Conservation (phyloP, 2,113 vertebrate species). For the Pao palembangensis region DNA sequence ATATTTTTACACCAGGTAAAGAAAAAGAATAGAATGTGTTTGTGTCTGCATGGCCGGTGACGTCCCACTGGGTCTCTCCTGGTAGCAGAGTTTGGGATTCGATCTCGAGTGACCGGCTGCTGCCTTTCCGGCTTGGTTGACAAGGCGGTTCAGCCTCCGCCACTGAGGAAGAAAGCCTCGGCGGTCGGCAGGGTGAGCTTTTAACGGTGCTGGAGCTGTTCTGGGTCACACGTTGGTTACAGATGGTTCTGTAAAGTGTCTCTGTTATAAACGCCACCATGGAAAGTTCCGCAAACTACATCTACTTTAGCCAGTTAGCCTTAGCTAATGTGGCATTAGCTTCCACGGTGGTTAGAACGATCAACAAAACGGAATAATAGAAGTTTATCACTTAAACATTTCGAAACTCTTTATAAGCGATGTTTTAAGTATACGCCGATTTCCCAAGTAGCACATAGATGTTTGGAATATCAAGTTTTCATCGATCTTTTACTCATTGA, state of each 20-base stretch:
- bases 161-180: constrained; percentile 24
- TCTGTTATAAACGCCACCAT: background rate
- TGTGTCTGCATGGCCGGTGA: fast-evolving
- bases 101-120: constrained; percentile 32
- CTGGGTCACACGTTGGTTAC: no score
- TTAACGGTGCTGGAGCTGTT: background rate
- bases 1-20: background rate
- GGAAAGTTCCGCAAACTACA: background rate
- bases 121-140: background rate
- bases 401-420: constrained; percentile 13
- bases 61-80: fast-evolving
- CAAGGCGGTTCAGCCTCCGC: constrained; percentile 37
- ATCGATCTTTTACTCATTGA: fast-evolving
- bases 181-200: fast-evolving
- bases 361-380: background rate
- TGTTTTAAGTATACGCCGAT: no score
- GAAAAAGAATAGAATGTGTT: fast-evolving
- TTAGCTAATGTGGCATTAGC: constrained; percentile 49
- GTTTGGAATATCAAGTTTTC: background rate
- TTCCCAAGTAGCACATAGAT: no score
- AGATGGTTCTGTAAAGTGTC: background rate
- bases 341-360: constrained; percentile 3
- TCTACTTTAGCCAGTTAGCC: constrained; percentile 38
- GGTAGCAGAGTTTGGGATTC: constrained; percentile 45
- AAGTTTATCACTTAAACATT: background rate